Base-by-base conservation (phyloP, 1,140 invertebrate genomes). In the Cyphomyrmex costatus region DNA sequence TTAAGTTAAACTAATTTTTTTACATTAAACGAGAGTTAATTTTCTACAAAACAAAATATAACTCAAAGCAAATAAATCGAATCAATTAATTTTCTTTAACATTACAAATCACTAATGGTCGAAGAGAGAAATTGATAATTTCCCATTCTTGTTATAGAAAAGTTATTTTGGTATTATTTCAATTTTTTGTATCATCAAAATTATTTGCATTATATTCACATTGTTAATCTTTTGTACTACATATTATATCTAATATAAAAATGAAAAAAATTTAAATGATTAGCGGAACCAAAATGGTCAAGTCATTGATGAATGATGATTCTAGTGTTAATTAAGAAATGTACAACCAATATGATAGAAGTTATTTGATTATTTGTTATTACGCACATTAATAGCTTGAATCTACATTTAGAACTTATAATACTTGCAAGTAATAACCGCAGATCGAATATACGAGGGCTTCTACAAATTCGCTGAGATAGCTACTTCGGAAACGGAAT, bases 401-500 rank as follows among this genome's bases (percentile, higher is more conserved):
- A 58, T 74, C 58, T 60, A n/a, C 42, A 60, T 1, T 58, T 58
- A 12, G 30, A 76, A 76, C 5, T 24, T 36, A 21, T 16, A 36
- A 58, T 60, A 78, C 6, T 68, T 33, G 14, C 30, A 33, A 66
- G 42, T 14, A 30, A 24, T 10, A 70, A 58, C 24, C 5, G 21
- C 8, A 70, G 30, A 30, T 42, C 24, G 7, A 70, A 70, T 71
- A 10, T 46, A 10, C 42, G 16, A 36, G 42, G 27, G n/a, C 27
- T 61, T 65, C 42, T 16, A 8, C 46, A 42, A 61, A 68, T 21
- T 58, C 6, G 21, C 24, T 19, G 74, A n/a, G 19, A 27, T 77
- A 27, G 24, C 61, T 77, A 27, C 74, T 77, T 77, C 19, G 33
- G 71, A 19, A 76, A 58, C 73, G 21, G 77, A 79, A 30, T 73